A percentile compares a stretch with the other conserved stretches of the same genome.
Conservation (phyloP, 1,140 invertebrate genomes). For the Anastrepha obliqua region DNA sequence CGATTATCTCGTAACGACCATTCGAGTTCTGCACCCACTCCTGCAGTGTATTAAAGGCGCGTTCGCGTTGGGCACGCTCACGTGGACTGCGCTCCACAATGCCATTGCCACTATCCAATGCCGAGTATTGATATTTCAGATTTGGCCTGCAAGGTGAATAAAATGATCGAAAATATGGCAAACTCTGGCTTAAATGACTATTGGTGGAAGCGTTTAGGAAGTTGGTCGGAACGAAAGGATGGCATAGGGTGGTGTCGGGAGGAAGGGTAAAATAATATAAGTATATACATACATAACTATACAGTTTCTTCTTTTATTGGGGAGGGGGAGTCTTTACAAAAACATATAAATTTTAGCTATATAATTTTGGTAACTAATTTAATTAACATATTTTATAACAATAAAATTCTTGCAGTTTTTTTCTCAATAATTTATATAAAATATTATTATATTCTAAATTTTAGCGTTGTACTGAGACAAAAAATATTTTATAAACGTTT, state of each 20-base stretch:
- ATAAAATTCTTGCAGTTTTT: conserved; percentile 22
- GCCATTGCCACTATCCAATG: conserved; percentile 78
- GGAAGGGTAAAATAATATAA: conserved; percentile 1
- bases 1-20: conserved; percentile 83
- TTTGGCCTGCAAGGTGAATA: conserved; percentile 65
- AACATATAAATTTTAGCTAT: conserved; percentile 31
- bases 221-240: conserved; percentile 1
- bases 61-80: conserved; percentile 80
- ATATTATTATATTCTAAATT: conserved; percentile 4
- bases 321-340: neutral
- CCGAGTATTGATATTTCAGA: conserved; percentile 81
- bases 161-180: conserved; percentile 38
- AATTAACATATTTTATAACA: conserved; percentile 24
- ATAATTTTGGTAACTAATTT: conserved; percentile 43
- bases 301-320: neutral
- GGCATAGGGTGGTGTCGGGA: neutral
- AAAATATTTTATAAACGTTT: conserved; percentile 2
- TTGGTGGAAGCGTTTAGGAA: neutral
- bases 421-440: conserved; percentile 7
- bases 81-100: conserved; percentile 79
- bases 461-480: neutral
- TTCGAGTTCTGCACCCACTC: conserved; percentile 80
- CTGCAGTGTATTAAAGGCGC: conserved; percentile 77
- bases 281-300: neutral
- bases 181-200: neutral